A percentile compares a stretch with the other conserved stretches of the same genome.
phyloP scores from a whole-genome alignment of 2,797 vertebrate species.

The Argentina silus region DNA sequence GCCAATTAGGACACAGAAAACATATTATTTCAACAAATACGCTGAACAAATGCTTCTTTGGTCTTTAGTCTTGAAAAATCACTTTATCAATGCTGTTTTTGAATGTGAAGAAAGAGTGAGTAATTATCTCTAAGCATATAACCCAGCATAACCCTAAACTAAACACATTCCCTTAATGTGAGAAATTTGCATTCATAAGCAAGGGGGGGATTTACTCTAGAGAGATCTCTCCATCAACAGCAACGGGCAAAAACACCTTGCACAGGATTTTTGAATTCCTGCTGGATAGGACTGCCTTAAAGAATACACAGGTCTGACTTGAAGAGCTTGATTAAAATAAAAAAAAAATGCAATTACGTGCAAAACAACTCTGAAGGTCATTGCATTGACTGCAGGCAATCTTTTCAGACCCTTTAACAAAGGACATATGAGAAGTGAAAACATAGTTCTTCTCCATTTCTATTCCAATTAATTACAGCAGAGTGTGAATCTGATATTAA shows the following conservation, averaged over 20 bases:
- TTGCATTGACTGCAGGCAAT: constrained; percentile 19
- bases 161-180: constrained; percentile 41
- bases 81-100: constrained; percentile 17
- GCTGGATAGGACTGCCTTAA: constrained; percentile 39
- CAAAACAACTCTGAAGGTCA: constrained; percentile 42
- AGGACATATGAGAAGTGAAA: constrained; percentile 1
- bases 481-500: constrained; percentile 21
- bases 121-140: constrained; percentile 46
- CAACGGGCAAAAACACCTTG: constrained; percentile 31
- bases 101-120: constrained; percentile 26
- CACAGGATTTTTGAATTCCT: constrained; percentile 47
- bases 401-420: constrained; percentile 19
- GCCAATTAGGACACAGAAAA: not conserved
- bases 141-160: constrained; percentile 45
- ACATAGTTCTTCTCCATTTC: not conserved
- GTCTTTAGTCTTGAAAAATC: constrained; percentile 18
- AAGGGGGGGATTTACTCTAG: constrained; percentile 37
- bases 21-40: constrained; percentile 13
- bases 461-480: constrained; percentile 20
- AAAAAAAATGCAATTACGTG: constrained; percentile 30
- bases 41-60: constrained; percentile 21
- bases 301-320: constrained; percentile 45
- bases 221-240: constrained; percentile 33
- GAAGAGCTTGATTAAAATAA: constrained; percentile 43
- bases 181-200: constrained; percentile 55